Conservation (phyloP, 2,113 vertebrate species). For the Podarcis cretensis region DNA sequence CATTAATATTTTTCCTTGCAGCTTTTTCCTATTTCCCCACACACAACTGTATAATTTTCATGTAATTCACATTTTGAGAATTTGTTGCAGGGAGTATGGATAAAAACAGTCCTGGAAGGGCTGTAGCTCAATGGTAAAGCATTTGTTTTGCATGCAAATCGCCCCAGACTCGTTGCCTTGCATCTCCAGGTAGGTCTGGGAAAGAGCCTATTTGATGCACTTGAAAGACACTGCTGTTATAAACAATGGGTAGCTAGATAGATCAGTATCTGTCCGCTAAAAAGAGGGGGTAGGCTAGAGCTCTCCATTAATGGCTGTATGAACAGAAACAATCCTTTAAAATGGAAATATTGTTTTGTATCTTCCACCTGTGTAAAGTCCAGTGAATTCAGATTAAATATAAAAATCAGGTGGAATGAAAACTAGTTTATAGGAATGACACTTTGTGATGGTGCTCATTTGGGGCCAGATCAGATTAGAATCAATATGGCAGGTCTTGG, state of each 20-base stretch:
- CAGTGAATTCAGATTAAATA: not conserved
- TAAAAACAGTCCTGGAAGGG: not conserved
- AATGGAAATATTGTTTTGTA: not conserved
- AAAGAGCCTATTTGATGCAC: not conserved
- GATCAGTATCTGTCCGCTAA: not conserved
- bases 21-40: not conserved
- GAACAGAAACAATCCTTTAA: too few relatives aligned
- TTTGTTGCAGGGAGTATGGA: not conserved
- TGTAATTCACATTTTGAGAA: not conserved
- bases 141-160: not conserved
- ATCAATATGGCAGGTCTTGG: not conserved
- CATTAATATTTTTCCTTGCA: not conserved
- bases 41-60: not conserved
- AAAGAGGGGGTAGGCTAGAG: not conserved
- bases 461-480: not conserved
- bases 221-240: too few relatives aligned
- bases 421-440: not conserved
- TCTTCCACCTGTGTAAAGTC: not conserved
- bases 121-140: not conserved
- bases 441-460: not conserved
- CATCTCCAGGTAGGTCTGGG: not conserved
- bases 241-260: not conserved
- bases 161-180: not conserved
- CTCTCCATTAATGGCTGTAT: not conserved
- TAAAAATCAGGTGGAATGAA: not conserved